Percentiles rank a stretch among this genome's conserved stretches.
phyloP scores from a whole-genome alignment of 2,888 invertebrate genomes.

The Helobdella robusta region DNA sequence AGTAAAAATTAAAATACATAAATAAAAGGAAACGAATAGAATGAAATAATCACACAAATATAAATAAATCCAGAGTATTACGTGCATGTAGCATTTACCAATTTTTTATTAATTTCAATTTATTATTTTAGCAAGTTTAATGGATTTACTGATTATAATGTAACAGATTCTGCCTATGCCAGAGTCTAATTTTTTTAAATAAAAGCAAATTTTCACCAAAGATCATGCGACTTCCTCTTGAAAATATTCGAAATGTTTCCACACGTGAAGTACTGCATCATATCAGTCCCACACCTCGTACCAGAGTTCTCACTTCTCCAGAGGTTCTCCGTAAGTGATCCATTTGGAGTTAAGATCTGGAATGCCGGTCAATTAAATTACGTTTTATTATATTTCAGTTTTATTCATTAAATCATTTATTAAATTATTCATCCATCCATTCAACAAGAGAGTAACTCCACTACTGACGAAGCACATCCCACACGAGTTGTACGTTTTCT shows the following conservation, averaged over 20 bases:
- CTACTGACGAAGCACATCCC: constrained; percentile 43
- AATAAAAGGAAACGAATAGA: no score
- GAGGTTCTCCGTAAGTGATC: constrained; percentile 46
- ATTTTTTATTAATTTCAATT: no score
- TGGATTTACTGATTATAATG: no score
- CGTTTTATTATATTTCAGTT: background rate
- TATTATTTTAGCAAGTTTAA: no score
- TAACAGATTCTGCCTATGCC: no score
- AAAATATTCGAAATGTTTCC: constrained; percentile 47
- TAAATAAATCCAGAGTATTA: no score
- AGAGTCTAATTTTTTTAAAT: no score
- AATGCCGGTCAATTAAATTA: background rate
- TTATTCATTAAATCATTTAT: background rate
- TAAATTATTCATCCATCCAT: no score
- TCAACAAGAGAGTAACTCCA: constrained; percentile 45
- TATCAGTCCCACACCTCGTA: constrained; percentile 49
- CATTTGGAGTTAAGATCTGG: background rate
- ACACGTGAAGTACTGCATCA: constrained; percentile 44
- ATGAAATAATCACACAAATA: no score
- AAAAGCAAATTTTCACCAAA: no score
- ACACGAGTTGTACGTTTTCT: constrained; percentile 50
- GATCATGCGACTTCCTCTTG: constrained; percentile 47
- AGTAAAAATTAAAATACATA: no score
- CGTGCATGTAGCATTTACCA: no score
- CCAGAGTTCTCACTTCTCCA: constrained; percentile 50